These are phyloP conservation scores for Steinernema feltiae DNA, from an alignment of 1,140 invertebrate genomes.

Conservation along the genomic window DNA sequence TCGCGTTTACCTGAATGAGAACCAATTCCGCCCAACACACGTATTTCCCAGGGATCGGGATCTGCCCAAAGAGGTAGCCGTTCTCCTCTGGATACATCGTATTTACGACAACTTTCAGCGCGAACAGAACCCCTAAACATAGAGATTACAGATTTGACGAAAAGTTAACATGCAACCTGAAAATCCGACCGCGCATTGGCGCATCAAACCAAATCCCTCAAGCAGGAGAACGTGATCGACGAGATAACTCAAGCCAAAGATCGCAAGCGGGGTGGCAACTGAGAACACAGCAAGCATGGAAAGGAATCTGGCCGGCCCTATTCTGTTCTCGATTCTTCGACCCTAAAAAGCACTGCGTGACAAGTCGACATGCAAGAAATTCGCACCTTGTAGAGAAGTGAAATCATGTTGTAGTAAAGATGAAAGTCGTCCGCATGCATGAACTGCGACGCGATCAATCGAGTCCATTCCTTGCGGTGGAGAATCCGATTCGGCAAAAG, in stretches of 20 bases:
- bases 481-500: constrained; percentile 64
- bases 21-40: constrained; percentile 69
- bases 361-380: too few species aligned
- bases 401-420: constrained; percentile 72
- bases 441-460: constrained; percentile 65
- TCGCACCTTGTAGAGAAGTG: constrained; percentile 67
- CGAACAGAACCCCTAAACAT: constrained; percentile 64
- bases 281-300: constrained; percentile 64
- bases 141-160: background rate
- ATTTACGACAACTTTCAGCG: constrained; percentile 67
- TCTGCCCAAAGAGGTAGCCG: constrained; percentile 59
- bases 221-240: constrained; percentile 41
- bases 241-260: constrained; percentile 59
- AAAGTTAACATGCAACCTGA: constrained; percentile 21
- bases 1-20: constrained; percentile 66
- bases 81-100: constrained; percentile 59
- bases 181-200: constrained; percentile 67
- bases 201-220: constrained; percentile 58
- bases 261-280: constrained; percentile 62
- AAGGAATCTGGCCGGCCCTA: constrained; percentile 64
- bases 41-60: constrained; percentile 65
- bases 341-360: too few species aligned
- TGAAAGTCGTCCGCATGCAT: constrained; percentile 71
- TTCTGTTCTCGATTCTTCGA: constrained; percentile 61
- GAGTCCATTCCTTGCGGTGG: constrained; percentile 63